Base-by-base conservation (phyloP, 2,797 vertebrate species). In the Acanthornis magna region DNA sequence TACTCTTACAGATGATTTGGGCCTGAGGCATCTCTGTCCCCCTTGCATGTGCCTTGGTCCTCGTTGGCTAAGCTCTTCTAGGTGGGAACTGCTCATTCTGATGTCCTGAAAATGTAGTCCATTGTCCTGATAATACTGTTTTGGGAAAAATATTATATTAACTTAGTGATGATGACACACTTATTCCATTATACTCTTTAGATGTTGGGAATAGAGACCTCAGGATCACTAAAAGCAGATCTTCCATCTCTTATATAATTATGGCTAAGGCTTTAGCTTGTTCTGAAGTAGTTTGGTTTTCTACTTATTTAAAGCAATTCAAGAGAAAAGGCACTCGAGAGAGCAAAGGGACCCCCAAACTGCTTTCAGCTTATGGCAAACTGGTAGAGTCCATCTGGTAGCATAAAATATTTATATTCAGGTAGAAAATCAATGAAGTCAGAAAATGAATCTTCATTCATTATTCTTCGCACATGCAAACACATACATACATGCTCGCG, bases 301-400 rank as follows among this genome's bases (percentile, higher is more conserved):
- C 45, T 72, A 55, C 11, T 75, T 58, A 78, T 62, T 89, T 78
- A 61, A 47, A 67, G 30, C 67, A 85, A 88, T 67, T 91, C 12
- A n/a, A 29, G 16, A n/a, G 17, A 50, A 82, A 62, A 85, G 19
- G 21, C 23, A 40, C 10, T 21, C 4, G 15, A 16, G 21, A 58
- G 34, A 89, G 45, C 23, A 58, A 77, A 60, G 23, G 16, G 20
- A 63, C 3, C 23, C 16, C 5, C 13, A 66, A 63, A 16, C 13
- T 51, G 8, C 22, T 67, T 72, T 95, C 32, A 78, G n/a, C 17
- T 85, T 60, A 25, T 40, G 15, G 47, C n/a, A 38, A 80, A 15
- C 27, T 5, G 7, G 7, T 47, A 22, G 23, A 68, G 26, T 45
- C 26, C 65, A 85, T 17, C 12, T 19, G 8, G 29, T 34, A 30